A percentile compares a stretch with the other conserved stretches of the same genome.
phyloP scores from a whole-genome alignment of 2,113 vertebrate species.

The Coryphaenoides rupestris region DNA sequence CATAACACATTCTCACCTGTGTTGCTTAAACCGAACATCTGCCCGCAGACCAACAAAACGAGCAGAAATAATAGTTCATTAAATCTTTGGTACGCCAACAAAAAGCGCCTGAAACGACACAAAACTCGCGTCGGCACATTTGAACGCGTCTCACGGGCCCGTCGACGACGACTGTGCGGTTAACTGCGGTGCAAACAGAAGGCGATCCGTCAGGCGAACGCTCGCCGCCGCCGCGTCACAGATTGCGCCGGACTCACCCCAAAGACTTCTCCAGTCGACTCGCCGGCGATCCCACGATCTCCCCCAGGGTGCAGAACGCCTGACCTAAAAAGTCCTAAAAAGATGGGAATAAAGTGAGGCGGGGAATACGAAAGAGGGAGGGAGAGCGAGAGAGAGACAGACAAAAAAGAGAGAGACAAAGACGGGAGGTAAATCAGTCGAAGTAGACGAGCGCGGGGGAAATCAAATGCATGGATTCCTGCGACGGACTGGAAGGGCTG shows the following conservation, averaged over 20 bases:
- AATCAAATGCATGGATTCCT: neutral
- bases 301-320: conserved; percentile 91
- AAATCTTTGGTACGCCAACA: too few relatives aligned
- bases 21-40: neutral
- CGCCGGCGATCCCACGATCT: conserved; percentile 90
- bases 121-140: too few relatives aligned
- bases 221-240: too few relatives aligned
- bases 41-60: too few relatives aligned
- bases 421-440: neutral
- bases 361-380: too few relatives aligned
- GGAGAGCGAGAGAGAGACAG: neutral
- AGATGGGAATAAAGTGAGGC: neutral
- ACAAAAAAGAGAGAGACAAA: too few relatives aligned
- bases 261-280: conserved; percentile 92
- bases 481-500: neutral
- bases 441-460: neutral
- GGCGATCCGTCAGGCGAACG: too few relatives aligned
- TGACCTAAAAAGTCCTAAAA: conserved; percentile 92
- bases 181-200: too few relatives aligned
- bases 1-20: neutral
- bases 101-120: too few relatives aligned
- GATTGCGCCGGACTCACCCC: conserved; percentile 76
- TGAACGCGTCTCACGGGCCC: too few relatives aligned
- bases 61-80: too few relatives aligned
- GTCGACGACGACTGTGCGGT: too few relatives aligned